These are phyloP conservation scores for Paragorgia papillata DNA, from an alignment of 92 coral and sea anemone genomes.

Conservation along the genomic window DNA sequence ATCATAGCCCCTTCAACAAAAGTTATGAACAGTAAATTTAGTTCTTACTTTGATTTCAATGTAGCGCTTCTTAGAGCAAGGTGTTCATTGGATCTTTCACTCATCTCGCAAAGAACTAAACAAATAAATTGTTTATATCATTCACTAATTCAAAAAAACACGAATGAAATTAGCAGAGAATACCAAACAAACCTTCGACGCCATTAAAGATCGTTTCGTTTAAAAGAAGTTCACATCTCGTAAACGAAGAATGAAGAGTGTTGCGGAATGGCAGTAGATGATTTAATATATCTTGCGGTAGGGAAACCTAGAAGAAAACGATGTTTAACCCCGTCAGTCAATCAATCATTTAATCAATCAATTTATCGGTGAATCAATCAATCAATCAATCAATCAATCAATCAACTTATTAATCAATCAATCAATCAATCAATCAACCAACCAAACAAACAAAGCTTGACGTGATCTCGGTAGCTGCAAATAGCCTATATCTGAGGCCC, in stretches of 20 bases:
- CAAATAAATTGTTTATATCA: neutral
- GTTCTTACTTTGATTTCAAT: conserved; percentile 19
- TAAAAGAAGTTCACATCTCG: neutral
- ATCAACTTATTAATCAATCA: too few species aligned
- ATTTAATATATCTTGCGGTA: conserved; percentile 4
- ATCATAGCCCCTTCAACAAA: too few species aligned
- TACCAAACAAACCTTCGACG: conserved; percentile 13
- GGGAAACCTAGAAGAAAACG: conserved; percentile 1
- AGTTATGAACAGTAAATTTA: neutral
- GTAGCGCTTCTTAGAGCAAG: neutral
- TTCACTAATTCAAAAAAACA: neutral
- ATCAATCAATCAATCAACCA: too few species aligned
- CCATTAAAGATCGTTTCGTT: conserved; percentile 5
- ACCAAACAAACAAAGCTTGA: too few species aligned
- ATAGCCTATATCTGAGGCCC: too few species aligned
- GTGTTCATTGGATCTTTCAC: neutral
- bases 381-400: too few species aligned
- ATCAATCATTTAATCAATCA: too few species aligned
- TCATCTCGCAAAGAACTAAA: conserved; percentile 12
- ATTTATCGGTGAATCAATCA: too few species aligned
- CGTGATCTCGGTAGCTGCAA: too few species aligned
- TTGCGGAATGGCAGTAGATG: conserved; percentile 4
- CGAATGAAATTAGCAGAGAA: neutral
- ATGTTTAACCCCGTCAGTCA: too few species aligned
- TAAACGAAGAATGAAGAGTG: neutral